Conservation (phyloP, 2,113 vertebrate species). For the Xiphophorus hellerii region DNA sequence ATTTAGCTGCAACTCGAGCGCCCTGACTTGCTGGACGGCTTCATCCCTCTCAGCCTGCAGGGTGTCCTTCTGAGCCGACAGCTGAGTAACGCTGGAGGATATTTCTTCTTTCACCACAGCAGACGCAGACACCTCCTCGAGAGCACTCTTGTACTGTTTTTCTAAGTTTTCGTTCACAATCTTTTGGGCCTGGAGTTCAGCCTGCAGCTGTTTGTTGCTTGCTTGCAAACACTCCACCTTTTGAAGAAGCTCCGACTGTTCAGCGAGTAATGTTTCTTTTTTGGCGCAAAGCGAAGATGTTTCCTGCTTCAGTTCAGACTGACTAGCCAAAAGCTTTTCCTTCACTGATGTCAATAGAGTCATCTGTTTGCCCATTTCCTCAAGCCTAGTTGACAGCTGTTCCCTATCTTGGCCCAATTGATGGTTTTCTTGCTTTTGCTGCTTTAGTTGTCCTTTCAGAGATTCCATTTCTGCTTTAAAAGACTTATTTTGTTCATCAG, state of each 20-base stretch:
- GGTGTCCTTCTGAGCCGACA: conserved; percentile 72
- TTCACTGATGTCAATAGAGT: conserved; percentile 76
- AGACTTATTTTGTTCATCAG: conserved; percentile 77
- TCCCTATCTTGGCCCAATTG: conserved; percentile 71
- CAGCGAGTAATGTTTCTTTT: conserved; percentile 64
- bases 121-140: conserved; percentile 45
- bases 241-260: conserved; percentile 61
- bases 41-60: conserved; percentile 83
- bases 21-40: conserved; percentile 82
- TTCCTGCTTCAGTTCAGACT: conserved; percentile 69
- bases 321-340: conserved; percentile 69
- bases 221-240: conserved; percentile 73
- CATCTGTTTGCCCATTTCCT: conserved; percentile 72
- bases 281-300: conserved; percentile 71
- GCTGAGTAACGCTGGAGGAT: conserved; percentile 77
- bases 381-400: conserved; percentile 65
- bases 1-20: conserved; percentile 85
- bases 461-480: conserved; percentile 76
- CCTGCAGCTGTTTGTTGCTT: conserved; percentile 60
- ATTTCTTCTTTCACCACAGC: conserved; percentile 73
- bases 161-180: conserved; percentile 72
- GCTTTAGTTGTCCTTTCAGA: conserved; percentile 68
- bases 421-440: conserved; percentile 74
- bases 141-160: conserved; percentile 44
- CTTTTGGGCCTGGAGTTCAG: conserved; percentile 74